phyloP scores from a whole-genome alignment of 2,888 invertebrate species.

The Bursaphelenchus okinawaensis region DNA sequence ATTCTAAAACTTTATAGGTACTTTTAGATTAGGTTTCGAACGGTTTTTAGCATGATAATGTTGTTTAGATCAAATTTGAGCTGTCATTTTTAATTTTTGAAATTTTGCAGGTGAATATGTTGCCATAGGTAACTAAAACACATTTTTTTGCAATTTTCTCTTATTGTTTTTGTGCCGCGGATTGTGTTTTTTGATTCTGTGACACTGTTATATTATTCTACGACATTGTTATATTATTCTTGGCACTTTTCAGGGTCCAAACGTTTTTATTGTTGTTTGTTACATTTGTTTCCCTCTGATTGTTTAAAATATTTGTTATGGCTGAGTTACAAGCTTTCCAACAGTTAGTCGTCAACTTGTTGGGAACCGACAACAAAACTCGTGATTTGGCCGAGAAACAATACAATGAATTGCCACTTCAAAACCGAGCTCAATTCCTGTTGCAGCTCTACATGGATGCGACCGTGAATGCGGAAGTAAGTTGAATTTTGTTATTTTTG shows the following conservation, averaged over 20 bases:
- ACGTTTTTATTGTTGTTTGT: not conserved
- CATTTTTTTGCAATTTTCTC: too few relatives aligned
- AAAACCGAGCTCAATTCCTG: conserved; percentile 25
- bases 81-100: too few relatives aligned
- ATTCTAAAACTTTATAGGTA: too few relatives aligned
- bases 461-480: conserved; percentile 34
- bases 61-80: too few relatives aligned
- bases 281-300: not conserved
- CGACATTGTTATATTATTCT: not conserved
- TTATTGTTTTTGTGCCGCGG: not conserved
- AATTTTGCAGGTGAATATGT: too few relatives aligned
- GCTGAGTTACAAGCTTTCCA: conserved; percentile 26
- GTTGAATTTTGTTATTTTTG: conserved; percentile 1
- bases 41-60: too few relatives aligned
- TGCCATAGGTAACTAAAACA: too few relatives aligned
- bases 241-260: not conserved
- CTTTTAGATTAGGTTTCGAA: too few relatives aligned
- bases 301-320: conserved; percentile 9
- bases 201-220: not conserved
- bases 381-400: conserved; percentile 30
- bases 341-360: conserved; percentile 23
- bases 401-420: conserved; percentile 25
- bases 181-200: not conserved
- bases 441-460: conserved; percentile 37
- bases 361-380: conserved; percentile 28